Evolutionary conservation across 2,797 vertebrate genomes (phyloP).

Genomic region (Schizothorax lantsangensis): DNA sequence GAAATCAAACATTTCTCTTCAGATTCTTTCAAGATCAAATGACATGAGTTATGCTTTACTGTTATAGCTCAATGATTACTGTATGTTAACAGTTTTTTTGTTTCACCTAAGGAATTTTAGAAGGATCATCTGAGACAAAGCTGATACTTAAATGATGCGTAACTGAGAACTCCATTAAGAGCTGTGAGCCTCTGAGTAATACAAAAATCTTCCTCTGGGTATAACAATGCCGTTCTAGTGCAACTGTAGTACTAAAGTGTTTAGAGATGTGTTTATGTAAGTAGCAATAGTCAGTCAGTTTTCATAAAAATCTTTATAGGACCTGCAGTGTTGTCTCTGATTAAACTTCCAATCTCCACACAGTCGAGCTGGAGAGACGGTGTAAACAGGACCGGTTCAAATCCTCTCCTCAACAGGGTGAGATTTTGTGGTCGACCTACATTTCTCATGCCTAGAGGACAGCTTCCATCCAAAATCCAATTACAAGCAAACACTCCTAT

Average conservation of each 20-base stretch:
- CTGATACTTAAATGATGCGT: conserved; percentile 28
- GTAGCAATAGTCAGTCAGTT: background rate
- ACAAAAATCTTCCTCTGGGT: conserved; percentile 4
- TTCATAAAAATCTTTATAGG: background rate
- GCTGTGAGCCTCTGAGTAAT: background rate
- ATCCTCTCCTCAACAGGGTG: conserved; percentile 24
- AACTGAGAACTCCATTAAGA: conserved; percentile 10
- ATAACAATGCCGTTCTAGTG: background rate
- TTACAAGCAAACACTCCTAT: conserved; percentile 41
- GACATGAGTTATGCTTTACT: background rate
- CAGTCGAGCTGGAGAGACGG: background rate
- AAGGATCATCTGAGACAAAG: background rate
- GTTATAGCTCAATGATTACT: background rate
- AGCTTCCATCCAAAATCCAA: conserved; percentile 42
- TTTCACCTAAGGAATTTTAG: background rate
- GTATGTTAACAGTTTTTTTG: background rate
- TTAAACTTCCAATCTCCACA: background rate
- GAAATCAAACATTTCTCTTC: background rate
- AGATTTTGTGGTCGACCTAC: conserved; percentile 36
- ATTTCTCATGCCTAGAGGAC: conserved; percentile 44
- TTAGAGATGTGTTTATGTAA: conserved; percentile 13
- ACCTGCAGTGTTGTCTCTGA: background rate
- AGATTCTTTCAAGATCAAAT: background rate
- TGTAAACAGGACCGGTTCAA: background rate
- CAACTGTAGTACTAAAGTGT: background rate